Percentiles rank a stretch among this genome's conserved stretches.
These are phyloP conservation scores for Yponomeuta malinellus DNA, from an alignment of 2,888 invertebrate species.

Conservation along the genomic window DNA sequence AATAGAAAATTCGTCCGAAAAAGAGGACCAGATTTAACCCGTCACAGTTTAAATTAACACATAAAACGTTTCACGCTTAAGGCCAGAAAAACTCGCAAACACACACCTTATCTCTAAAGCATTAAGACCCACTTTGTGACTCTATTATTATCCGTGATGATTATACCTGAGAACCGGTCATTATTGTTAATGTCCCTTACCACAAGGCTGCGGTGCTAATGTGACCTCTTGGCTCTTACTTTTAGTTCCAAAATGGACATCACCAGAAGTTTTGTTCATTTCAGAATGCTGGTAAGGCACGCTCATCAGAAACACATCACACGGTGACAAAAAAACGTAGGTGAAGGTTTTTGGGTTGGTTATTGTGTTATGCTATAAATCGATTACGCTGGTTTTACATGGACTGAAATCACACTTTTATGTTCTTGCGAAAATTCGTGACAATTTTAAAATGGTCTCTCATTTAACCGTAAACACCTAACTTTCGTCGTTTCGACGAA, in stretches of 20 bases:
- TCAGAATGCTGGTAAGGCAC: constrained; percentile 67
- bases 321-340: constrained; percentile 48
- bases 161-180: neutral
- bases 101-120: neutral
- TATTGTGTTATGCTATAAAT: constrained; percentile 53
- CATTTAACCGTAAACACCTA: neutral
- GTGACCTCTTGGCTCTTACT: neutral
- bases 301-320: constrained; percentile 74
- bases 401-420: constrained; percentile 18
- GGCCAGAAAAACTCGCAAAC: neutral
- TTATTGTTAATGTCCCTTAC: constrained; percentile 3
- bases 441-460: neutral
- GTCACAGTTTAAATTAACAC: constrained; percentile 3
- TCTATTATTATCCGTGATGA: neutral
- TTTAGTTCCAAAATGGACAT: neutral
- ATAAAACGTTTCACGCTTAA: neutral
- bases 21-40: neutral
- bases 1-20: neutral
- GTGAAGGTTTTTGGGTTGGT: neutral
- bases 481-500: no score
- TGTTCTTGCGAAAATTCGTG: no score
- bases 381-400: constrained; percentile 36
- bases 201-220: neutral
- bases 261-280: neutral
- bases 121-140: neutral